A percentile compares a stretch with the other conserved stretches of the same genome.
Evolutionary conservation across 2,797 vertebrate genomes (phyloP).

Genomic region (Arvicola amphibius): DNA sequence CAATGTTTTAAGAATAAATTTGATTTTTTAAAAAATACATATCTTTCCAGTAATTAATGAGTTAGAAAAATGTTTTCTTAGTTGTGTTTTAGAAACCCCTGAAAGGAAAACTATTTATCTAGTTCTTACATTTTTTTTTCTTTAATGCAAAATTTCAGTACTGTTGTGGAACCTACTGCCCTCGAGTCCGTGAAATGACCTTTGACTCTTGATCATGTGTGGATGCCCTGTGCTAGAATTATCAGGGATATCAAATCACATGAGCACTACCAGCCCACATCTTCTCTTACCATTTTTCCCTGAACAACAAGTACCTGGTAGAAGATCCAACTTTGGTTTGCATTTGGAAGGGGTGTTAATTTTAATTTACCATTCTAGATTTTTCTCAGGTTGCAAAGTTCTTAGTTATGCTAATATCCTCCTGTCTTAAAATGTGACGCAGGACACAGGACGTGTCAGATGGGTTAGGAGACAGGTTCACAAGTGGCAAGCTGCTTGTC

Average conservation of each 20-base stretch:
- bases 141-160: background rate
- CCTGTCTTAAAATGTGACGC: background rate
- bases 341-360: background rate
- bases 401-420: background rate
- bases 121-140: background rate
- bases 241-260: background rate
- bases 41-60: conserved; percentile 41
- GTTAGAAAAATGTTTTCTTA: conserved; percentile 28
- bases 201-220: background rate
- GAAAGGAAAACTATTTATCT: background rate
- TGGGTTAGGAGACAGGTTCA: background rate
- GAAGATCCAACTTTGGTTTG: background rate
- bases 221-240: background rate
- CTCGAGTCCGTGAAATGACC: background rate
- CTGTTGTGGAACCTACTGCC: background rate
- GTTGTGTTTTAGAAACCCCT: conserved; percentile 3
- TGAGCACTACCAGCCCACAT: background rate
- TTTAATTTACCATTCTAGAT: background rate
- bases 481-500: background rate
- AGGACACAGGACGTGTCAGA: background rate
- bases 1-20: conserved; percentile 2
- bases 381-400: conserved; percentile 35
- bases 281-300: background rate
- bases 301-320: background rate
- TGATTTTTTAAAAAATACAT: background rate